Evolutionary conservation across 2,888 invertebrate species (phyloP).

Genomic region (Germaria angustata): DNA sequence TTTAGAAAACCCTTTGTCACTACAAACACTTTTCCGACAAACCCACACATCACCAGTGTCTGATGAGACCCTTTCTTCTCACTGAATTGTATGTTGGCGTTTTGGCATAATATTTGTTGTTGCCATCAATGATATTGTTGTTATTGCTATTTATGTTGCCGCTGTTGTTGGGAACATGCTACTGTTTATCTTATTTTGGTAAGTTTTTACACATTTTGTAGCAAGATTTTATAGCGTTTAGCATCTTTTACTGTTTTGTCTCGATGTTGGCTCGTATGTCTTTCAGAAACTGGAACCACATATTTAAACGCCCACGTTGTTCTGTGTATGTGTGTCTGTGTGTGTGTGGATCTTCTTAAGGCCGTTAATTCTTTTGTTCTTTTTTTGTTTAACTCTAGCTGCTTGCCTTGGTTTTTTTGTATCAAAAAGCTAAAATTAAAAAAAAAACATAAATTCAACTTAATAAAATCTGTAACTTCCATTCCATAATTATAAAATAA

Average conservation of each 20-base stretch:
- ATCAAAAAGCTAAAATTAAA: too few species aligned
- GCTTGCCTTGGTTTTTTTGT: slow-evolving; percentile 7
- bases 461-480: slow-evolving; percentile 28
- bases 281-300: slow-evolving; percentile 55
- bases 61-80: neutral
- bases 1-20: too few species aligned
- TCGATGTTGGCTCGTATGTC: slow-evolving; percentile 39
- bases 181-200: slow-evolving; percentile 13
- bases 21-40: neutral
- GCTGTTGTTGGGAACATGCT: slow-evolving; percentile 14
- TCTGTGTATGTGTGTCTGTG: neutral
- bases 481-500: neutral
- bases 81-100: neutral
- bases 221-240: slow-evolving; percentile 31
- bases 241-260: slow-evolving; percentile 23
- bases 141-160: neutral
- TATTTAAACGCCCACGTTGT: slow-evolving; percentile 64
- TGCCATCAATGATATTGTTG: too few species aligned
- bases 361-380: neutral
- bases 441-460: slow-evolving; percentile 40
- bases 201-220: slow-evolving; percentile 15
- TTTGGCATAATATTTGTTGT: neutral
- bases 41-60: neutral
- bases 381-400: slow-evolving; percentile 1
- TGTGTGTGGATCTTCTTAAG: neutral